phyloP scores from a whole-genome alignment of 2,888 invertebrate species.

The Sphaeridia pumilis region DNA sequence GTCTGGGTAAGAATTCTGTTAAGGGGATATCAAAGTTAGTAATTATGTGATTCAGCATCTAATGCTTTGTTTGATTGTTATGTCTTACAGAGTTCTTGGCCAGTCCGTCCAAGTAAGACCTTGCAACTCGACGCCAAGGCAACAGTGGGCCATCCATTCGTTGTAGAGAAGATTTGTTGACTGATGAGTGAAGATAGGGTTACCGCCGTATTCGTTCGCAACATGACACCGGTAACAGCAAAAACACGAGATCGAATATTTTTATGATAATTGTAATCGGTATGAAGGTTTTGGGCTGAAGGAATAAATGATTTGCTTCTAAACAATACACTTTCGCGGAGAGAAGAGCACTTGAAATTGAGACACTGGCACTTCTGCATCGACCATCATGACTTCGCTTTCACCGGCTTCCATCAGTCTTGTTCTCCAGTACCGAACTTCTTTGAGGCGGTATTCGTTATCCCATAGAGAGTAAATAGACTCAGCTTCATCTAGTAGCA shows the following conservation, averaged over 20 bases:
- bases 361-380: background rate
- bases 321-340: background rate
- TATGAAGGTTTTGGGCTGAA: too few species aligned
- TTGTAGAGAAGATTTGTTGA: constrained; percentile 5
- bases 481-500: constrained; percentile 16
- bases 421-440: constrained; percentile 10
- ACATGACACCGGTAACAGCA: background rate
- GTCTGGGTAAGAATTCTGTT: constrained; percentile 9
- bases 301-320: too few species aligned
- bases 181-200: too few species aligned
- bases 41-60: background rate
- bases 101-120: constrained; percentile 10
- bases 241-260: background rate
- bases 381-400: background rate
- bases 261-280: too few species aligned
- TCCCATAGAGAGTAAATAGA: constrained; percentile 21
- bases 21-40: background rate
- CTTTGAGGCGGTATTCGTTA: constrained; percentile 22
- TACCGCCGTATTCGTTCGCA: background rate
- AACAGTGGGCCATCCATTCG: constrained; percentile 18
- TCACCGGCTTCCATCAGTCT: background rate
- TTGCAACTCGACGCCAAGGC: constrained; percentile 13
- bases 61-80: background rate
- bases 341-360: background rate
- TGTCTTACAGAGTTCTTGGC: constrained; percentile 14